A percentile compares a stretch with the other conserved stretches of the same genome.
phyloP scores from a whole-genome alignment of 2,113 vertebrate genomes.

The Mirounga angustirostris region DNA sequence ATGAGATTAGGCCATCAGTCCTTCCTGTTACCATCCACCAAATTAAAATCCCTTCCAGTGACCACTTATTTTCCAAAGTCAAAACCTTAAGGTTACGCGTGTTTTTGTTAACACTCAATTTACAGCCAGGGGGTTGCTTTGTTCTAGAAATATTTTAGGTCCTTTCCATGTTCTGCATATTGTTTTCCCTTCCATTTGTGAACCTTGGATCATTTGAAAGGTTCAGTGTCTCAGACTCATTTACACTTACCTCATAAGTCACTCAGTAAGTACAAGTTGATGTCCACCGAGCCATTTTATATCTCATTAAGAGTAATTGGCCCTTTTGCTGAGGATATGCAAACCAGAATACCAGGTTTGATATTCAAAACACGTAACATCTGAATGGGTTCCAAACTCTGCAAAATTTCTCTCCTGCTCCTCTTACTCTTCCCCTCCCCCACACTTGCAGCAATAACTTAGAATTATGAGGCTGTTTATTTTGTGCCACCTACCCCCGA shows the following conservation, averaged over 20 bases:
- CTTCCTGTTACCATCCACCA: not conserved
- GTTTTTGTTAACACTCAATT: not conserved
- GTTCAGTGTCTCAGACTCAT: not conserved
- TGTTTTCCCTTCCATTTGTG: not conserved
- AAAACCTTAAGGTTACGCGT: not conserved
- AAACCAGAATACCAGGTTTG: not conserved
- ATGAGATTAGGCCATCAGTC: not conserved
- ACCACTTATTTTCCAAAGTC: slow-evolving; percentile 14
- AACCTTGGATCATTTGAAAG: slow-evolving; percentile 2
- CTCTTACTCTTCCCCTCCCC: not conserved
- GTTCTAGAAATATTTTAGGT: slow-evolving; percentile 18
- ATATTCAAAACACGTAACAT: slow-evolving; percentile 32
- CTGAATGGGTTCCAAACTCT: not conserved
- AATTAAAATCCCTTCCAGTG: not conserved
- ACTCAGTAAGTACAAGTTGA: not conserved
- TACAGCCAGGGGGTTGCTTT: not conserved
- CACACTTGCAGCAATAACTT: not conserved
- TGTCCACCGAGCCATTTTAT: slow-evolving; percentile 25
- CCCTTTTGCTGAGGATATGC: not conserved
- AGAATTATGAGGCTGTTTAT: not conserved
- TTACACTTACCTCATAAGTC: not conserved
- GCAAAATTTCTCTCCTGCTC: not conserved
- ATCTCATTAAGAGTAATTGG: not conserved
- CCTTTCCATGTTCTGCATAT: not conserved
- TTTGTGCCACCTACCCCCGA: not conserved